These are phyloP conservation scores for Ciconia nigra DNA, from an alignment of 2,797 vertebrate species.

Conservation along the genomic window DNA sequence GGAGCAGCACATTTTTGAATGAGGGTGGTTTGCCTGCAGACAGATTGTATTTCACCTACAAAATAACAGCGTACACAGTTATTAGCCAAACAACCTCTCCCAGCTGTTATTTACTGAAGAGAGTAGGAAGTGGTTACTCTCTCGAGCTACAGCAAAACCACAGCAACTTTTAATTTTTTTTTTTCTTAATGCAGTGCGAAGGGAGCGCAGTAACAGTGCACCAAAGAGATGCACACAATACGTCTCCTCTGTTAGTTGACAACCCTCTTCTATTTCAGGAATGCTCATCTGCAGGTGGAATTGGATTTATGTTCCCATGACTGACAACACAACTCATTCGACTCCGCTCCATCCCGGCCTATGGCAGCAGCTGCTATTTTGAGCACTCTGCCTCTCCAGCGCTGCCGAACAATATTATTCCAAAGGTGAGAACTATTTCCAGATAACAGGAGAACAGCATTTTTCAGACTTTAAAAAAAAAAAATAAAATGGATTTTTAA, in stretches of 20 bases:
- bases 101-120: not conserved
- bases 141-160: not conserved
- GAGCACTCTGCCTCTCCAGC: not conserved
- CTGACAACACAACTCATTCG: conserved; percentile 25
- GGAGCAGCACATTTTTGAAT: not conserved
- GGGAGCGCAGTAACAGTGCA: not conserved
- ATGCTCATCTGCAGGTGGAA: conserved; percentile 52
- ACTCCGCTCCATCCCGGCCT: not conserved
- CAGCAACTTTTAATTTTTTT: not conserved
- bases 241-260: not conserved
- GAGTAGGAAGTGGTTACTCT: not conserved
- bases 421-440: not conserved
- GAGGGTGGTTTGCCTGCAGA: not conserved
- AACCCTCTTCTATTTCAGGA: conserved; percentile 43
- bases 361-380: conserved; percentile 52
- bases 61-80: not conserved
- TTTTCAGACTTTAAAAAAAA: not conserved
- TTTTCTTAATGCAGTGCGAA: not conserved
- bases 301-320: conserved; percentile 52
- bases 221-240: not conserved
- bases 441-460: not conserved
- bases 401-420: not conserved
- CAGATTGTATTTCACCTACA: not conserved
- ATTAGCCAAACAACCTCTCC: not conserved
- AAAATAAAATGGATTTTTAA: rapidly evolving